A percentile compares a stretch with the other conserved stretches of the same genome.
These are phyloP conservation scores for Yponomeuta cagnagella DNA, from an alignment of 2,888 invertebrate genomes.

Conservation along the genomic window DNA sequence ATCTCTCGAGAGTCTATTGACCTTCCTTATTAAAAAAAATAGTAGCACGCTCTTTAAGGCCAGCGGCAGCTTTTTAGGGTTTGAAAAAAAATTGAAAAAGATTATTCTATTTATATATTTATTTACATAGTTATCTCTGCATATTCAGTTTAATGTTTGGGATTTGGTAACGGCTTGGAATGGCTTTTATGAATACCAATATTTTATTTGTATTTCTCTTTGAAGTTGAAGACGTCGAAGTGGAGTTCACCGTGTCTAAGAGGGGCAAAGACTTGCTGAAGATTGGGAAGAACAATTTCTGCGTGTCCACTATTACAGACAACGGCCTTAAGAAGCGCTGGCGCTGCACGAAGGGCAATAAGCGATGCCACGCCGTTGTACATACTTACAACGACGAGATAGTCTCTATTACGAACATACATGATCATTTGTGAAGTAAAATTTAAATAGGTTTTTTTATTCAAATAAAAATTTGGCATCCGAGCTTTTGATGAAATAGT, in stretches of 20 bases:
- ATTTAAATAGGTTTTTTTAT: background rate
- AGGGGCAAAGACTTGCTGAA: background rate
- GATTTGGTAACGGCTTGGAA: too few species aligned
- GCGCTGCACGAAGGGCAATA: conserved; percentile 31
- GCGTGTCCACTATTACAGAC: background rate
- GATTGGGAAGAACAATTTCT: background rate
- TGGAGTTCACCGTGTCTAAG: background rate
- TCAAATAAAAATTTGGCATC: too few species aligned
- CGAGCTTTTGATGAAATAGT: too few species aligned
- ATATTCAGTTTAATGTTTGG: too few species aligned
- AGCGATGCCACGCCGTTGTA: conserved; percentile 28
- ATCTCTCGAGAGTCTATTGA: too few species aligned
- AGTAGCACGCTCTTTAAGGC: too few species aligned
- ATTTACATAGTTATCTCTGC: too few species aligned
- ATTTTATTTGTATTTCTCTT: background rate
- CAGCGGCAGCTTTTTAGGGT: too few species aligned
- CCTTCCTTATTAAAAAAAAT: too few species aligned
- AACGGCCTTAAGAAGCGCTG: conserved; percentile 21
- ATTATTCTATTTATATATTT: too few species aligned
- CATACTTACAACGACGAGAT: conserved; percentile 29
- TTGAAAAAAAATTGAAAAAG: too few species aligned
- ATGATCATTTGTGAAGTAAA: conserved; percentile 18
- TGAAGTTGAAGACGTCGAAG: background rate
- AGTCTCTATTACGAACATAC: conserved; percentile 24
- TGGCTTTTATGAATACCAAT: background rate